Percentiles rank a stretch among this genome's conserved stretches.
Conservation (phyloP, 1,140 invertebrate genomes). For the Rhagoletis pomonella region DNA sequence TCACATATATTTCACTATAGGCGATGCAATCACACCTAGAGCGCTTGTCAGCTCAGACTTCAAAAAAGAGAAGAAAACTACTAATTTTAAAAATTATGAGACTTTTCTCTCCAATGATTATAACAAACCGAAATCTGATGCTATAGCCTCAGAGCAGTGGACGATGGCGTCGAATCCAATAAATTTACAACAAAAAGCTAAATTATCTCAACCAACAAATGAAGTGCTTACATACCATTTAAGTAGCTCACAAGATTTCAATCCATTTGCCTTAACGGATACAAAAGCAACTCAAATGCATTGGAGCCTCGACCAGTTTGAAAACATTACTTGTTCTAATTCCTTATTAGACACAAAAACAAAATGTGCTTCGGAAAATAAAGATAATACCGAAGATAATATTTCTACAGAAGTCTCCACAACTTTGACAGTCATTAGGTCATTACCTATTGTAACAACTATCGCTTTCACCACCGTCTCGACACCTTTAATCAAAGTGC, state of each 20-base stretch:
- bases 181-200: background rate
- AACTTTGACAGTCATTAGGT: background rate
- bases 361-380: background rate
- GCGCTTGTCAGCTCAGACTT: background rate
- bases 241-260: background rate
- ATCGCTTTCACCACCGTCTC: background rate
- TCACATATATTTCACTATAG: slow-evolving; percentile 38
- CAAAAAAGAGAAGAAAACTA: background rate
- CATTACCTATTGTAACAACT: background rate
- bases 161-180: background rate
- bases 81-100: background rate
- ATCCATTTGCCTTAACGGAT: background rate
- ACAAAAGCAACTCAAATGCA: background rate
- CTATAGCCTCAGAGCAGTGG: background rate
- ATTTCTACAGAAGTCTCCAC: background rate
- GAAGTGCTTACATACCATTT: background rate
- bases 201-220: background rate
- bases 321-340: background rate
- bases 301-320: background rate
- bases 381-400: background rate
- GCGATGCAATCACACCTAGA: slow-evolving; percentile 19
- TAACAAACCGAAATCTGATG: background rate
- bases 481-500: background rate
- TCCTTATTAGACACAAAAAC: background rate
- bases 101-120: background rate